Percentiles rank a stretch among this genome's conserved stretches.
These are phyloP conservation scores for Desmodus rotundus DNA, from an alignment of 2,113 vertebrate genomes.

Conservation along the genomic window DNA sequence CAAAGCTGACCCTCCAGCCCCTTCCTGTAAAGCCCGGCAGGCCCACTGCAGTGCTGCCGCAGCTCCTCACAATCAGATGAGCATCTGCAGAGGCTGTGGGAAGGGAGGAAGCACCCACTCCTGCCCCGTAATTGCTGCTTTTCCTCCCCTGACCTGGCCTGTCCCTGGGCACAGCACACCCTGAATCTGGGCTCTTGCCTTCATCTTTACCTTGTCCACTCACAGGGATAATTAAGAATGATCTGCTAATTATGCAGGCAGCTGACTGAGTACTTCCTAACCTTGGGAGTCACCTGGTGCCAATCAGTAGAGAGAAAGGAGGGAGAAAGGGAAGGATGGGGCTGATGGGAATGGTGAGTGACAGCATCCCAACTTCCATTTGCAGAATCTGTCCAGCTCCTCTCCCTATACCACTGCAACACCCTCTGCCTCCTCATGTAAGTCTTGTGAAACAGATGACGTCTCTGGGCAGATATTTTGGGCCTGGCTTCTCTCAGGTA, in stretches of 20 bases:
- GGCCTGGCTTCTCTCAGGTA: not conserved
- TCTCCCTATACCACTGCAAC: no score
- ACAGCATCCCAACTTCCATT: not conserved
- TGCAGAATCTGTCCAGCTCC: not conserved
- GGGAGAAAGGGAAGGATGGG: no score
- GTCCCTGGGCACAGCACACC: not conserved
- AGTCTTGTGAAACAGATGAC: not conserved
- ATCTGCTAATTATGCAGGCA: conserved; percentile 45
- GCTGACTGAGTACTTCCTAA: not conserved
- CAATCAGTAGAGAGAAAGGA: not conserved
- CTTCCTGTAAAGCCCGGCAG: not conserved
- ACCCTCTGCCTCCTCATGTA: not conserved
- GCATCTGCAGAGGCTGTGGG: not conserved
- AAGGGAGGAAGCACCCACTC: not conserved
- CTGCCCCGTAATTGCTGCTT: not conserved
- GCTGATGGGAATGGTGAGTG: not conserved
- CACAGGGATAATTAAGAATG: not conserved
- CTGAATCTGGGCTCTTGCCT: not conserved
- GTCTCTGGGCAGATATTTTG: not conserved
- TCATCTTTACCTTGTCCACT: not conserved
- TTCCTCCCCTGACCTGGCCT: not conserved
- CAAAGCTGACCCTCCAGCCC: not conserved
- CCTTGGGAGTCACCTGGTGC: not conserved
- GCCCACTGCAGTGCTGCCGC: not conserved
- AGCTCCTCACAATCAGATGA: not conserved